These are phyloP conservation scores for Vanacampus margaritifer DNA, from an alignment of 2,113 vertebrate genomes.

Conservation along the genomic window DNA sequence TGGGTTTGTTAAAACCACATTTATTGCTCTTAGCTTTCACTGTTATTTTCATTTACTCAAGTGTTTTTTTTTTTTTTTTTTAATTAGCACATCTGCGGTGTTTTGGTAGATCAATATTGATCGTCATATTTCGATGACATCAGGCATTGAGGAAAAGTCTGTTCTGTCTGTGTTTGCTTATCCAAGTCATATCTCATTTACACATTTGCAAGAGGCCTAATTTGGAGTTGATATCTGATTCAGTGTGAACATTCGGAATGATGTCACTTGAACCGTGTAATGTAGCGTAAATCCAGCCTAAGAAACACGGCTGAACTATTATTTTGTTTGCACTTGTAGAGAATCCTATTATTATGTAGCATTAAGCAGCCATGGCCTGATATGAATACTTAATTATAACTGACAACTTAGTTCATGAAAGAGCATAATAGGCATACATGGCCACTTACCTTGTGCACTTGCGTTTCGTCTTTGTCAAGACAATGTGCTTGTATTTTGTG, in stretches of 20 bases:
- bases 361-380: too few species aligned
- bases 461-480: neutral
- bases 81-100: neutral
- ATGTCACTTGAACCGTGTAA: neutral
- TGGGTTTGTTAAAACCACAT: too few species aligned
- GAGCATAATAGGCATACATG: neutral
- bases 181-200: neutral
- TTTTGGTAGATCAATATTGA: neutral
- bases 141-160: neutral
- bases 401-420: neutral
- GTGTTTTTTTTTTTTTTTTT: too few species aligned
- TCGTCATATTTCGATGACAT: neutral
- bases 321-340: too few species aligned
- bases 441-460: neutral
- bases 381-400: too few species aligned
- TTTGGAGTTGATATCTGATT: neutral
- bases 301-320: too few species aligned
- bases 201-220: neutral
- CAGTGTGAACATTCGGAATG: neutral
- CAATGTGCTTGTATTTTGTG: constrained; percentile 1
- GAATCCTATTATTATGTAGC: too few species aligned
- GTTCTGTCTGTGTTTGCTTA: neutral
- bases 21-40: too few species aligned
- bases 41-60: too few species aligned
- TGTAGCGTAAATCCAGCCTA: neutral